These are phyloP conservation scores for Lamprotornis superbus DNA, from an alignment of 2,113 vertebrate genomes.

Conservation along the genomic window DNA sequence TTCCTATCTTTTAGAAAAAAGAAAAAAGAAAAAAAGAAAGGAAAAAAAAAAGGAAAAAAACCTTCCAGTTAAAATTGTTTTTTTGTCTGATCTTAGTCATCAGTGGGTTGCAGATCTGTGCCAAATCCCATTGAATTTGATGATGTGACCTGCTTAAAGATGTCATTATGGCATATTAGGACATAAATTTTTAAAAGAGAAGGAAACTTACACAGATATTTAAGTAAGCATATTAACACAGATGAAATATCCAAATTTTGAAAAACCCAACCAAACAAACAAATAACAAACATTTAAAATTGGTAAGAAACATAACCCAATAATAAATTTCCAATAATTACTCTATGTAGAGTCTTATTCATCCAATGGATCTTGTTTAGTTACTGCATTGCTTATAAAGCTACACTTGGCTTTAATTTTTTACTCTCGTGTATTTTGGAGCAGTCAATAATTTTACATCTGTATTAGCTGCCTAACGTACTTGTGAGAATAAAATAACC, in stretches of 20 bases:
- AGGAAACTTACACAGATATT: neutral
- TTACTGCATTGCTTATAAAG: neutral
- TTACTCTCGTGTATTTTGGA: neutral
- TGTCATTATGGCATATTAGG: neutral
- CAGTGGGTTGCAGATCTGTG: neutral
- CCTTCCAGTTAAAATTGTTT: neutral
- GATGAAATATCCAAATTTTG: neutral
- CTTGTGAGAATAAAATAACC: neutral
- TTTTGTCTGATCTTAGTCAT: neutral
- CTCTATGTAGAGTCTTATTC: neutral
- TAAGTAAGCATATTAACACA: neutral
- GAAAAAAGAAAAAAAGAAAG: too few species aligned
- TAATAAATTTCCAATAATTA: neutral
- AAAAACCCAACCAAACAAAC: neutral
- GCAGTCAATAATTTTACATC: neutral
- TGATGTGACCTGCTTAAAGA: neutral
- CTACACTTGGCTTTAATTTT: neutral
- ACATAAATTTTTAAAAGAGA: neutral
- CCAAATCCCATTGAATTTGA: neutral
- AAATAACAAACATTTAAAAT: neutral
- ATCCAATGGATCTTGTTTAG: neutral
- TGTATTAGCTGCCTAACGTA: neutral
- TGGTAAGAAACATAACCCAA: neutral
- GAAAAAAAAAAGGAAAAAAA: too few species aligned
- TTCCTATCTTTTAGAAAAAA: accelerated